phyloP scores from a whole-genome alignment of 2,888 invertebrate genomes.

The Bellardia bayeri region DNA sequence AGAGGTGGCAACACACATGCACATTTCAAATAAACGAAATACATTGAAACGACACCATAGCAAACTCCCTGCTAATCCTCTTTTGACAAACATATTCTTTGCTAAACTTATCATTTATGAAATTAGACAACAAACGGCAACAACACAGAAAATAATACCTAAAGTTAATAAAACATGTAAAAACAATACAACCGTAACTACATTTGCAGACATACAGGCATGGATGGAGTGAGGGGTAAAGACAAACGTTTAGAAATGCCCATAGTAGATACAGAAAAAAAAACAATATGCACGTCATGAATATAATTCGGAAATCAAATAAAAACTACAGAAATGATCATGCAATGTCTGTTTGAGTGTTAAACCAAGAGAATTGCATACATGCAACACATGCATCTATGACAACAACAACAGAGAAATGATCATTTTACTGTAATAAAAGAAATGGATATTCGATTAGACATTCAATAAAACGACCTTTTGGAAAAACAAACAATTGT shows the following conservation, averaged over 20 bases:
- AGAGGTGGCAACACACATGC: constrained; percentile 68
- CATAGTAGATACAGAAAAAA: background rate
- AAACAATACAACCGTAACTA: constrained; percentile 21
- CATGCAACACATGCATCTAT: constrained; percentile 45
- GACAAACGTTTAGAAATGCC: background rate
- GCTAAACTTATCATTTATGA: constrained; percentile 65
- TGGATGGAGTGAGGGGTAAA: background rate
- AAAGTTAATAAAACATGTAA: constrained; percentile 23
- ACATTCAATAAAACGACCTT: constrained; percentile 31
- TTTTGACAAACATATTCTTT: constrained; percentile 42
- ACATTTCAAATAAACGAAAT: constrained; percentile 45
- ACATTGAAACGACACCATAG: constrained; percentile 46
- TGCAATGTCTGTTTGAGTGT: constrained; percentile 32
- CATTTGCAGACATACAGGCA: constrained; percentile 20
- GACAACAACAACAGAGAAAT: constrained; percentile 33
- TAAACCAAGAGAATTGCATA: background rate
- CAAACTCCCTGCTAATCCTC: constrained; percentile 6
- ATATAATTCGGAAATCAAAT: constrained; percentile 63
- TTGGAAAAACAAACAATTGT: constrained; percentile 9
- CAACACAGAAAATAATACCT: background rate
- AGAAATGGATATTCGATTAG: constrained; percentile 57
- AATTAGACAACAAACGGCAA: constrained; percentile 49
- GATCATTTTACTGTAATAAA: constrained; percentile 55
- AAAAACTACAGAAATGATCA: constrained; percentile 33
- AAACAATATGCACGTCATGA: constrained; percentile 56